Conservation (phyloP, 2,888 invertebrate species). For the Unio pictorum region DNA sequence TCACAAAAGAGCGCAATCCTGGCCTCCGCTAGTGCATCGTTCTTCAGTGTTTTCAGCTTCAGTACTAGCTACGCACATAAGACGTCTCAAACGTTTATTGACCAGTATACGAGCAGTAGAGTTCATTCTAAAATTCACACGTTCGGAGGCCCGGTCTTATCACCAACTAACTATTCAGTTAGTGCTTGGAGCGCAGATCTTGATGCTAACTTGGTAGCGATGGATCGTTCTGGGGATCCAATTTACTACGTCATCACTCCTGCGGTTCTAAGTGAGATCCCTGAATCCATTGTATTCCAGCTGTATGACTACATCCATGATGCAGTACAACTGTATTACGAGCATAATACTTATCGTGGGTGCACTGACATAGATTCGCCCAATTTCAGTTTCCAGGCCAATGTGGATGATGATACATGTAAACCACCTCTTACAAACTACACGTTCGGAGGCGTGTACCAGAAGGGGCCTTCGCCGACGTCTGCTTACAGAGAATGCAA, state of each 20-base stretch:
- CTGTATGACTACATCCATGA: conserved; percentile 35
- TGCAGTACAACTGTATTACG: conserved; percentile 55
- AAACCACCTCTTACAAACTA: conserved; percentile 44
- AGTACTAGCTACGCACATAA: conserved; percentile 25
- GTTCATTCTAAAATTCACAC: conserved; percentile 38
- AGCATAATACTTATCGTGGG: conserved; percentile 54
- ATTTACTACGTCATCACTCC: conserved; percentile 50
- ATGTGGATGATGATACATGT: conserved; percentile 60
- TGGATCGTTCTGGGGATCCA: conserved; percentile 60
- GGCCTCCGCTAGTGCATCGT: conserved; percentile 50
- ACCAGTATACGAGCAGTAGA: conserved; percentile 32
- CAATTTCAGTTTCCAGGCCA: conserved; percentile 57
- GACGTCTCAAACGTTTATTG: conserved; percentile 21
- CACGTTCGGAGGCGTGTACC: conserved; percentile 61
- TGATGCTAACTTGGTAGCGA: conserved; percentile 50
- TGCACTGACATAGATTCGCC: conserved; percentile 52
- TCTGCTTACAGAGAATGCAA: conserved; percentile 20
- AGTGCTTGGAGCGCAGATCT: conserved; percentile 44
- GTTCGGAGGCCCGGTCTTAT: conserved; percentile 48
- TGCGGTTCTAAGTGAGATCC: conserved; percentile 49
- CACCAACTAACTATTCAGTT: conserved; percentile 44
- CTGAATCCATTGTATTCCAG: conserved; percentile 36
- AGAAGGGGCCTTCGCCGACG: conserved; percentile 25
- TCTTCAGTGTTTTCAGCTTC: conserved; percentile 36
- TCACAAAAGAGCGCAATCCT: conserved; percentile 26